These are phyloP conservation scores for Eutrigla gurnardus DNA, from an alignment of 2,797 vertebrate species.

Conservation along the genomic window DNA sequence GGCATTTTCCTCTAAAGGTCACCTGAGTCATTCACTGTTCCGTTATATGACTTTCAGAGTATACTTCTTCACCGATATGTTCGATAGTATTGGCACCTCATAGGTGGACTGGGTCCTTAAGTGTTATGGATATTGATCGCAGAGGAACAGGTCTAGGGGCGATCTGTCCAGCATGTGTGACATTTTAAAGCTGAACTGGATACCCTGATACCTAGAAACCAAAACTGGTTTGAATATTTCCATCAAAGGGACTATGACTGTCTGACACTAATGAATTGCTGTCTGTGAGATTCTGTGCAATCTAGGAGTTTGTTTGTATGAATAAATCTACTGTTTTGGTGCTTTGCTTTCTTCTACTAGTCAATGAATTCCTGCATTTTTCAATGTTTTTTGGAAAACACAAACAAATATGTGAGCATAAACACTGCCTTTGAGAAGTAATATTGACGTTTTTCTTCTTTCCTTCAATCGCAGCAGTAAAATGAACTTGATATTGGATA, in stretches of 20 bases:
- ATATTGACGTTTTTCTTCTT: background rate
- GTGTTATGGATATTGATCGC: constrained; percentile 51
- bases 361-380: background rate
- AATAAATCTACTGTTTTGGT: background rate
- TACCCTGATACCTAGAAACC: background rate
- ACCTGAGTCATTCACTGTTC: constrained; percentile 46
- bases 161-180: constrained; percentile 7
- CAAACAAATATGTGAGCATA: background rate
- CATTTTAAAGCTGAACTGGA: constrained; percentile 32
- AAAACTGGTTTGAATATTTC: constrained; percentile 4
- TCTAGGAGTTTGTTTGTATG: background rate
- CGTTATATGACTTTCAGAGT: constrained; percentile 42
- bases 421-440: background rate
- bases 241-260: background rate
- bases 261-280: background rate
- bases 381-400: background rate
- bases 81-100: constrained; percentile 54
- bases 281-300: background rate
- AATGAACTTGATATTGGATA: background rate
- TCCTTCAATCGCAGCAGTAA: background rate
- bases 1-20: constrained; percentile 75
- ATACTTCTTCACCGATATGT: constrained; percentile 42
- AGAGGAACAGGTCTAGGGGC: constrained; percentile 11
- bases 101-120: constrained; percentile 39
- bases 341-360: background rate